Evolutionary conservation across 2,113 vertebrate species (phyloP), one percentile per base, ranked within the genome.

Genomic region (Etheostoma cragini): DNA sequence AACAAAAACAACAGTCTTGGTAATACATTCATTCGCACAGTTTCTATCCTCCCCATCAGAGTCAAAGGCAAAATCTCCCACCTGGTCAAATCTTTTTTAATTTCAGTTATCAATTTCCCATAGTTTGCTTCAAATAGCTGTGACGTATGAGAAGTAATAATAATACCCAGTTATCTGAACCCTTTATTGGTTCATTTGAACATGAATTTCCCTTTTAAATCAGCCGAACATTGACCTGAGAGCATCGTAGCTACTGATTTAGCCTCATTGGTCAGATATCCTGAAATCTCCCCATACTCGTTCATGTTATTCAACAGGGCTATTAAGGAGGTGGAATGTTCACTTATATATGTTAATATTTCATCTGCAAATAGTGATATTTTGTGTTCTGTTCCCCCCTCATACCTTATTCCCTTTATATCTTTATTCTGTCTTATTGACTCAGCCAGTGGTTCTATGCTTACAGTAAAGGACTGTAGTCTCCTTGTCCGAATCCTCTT

Each of bases 1-100:
- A 66, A 66, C 15, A 66, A 19, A 49, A 50, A 66, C 15, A 49
- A 17, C 13, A 66, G 17, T 47, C 24, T 66, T 50, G 64, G 64
- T 8, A 66, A 11, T 66, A 49, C 30, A 11, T 66, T 66, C 24
- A 66, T 26, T 50, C 64, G 17, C 6, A 66, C 46, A n/a, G n/a
- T n/a, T n/a, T n/a, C n/a, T n/a, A n/a, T n/a, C n/a, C n/a, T n/a
- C n/a, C n/a, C n/a, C n/a, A n/a, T n/a, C n/a, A n/a, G n/a, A n/a
- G n/a, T n/a, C n/a, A n/a, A n/a, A n/a, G n/a, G n/a, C n/a, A 65
- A 16, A 16, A 65, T 24, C 6, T 26, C 63, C 61, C 61, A 64
- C 12, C 38, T 64, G 0, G 4, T 3, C 38, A 64, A 42, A 64
- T 63, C 33, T 65, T 65, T 65, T 11, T 65, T 65, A 24, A 65